Conservation (phyloP, 2,888 invertebrate genomes). For the Zygothrica quintamaculata region DNA sequence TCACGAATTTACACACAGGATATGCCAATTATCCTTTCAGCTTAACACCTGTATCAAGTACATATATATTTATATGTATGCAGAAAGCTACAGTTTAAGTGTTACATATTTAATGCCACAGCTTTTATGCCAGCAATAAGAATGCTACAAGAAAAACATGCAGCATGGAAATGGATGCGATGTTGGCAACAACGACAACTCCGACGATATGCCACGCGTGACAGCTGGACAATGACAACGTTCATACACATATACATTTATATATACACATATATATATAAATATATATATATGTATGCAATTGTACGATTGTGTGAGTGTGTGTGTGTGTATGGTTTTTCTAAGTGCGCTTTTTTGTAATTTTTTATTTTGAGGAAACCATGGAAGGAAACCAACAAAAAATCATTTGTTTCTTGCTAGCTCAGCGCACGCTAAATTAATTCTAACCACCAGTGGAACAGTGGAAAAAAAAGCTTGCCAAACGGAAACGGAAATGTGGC, state of each 20-base stretch:
- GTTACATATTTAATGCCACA: neutral
- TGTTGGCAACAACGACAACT: conserved; percentile 37
- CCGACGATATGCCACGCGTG: conserved; percentile 68
- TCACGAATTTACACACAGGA: no score
- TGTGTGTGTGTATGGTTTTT: conserved; percentile 35
- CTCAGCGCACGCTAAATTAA: conserved; percentile 78
- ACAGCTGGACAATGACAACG: conserved; percentile 76
- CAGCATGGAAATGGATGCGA: conserved; percentile 45
- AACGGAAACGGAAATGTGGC: conserved; percentile 78
- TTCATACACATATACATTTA: no score
- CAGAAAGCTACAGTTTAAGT: neutral
- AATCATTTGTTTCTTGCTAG: conserved; percentile 77
- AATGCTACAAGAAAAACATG: conserved; percentile 16
- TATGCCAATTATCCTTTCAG: no score
- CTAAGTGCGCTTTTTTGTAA: conserved; percentile 58
- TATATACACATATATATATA: conserved; percentile 16
- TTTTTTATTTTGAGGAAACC: conserved; percentile 65
- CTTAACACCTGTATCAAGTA: no score
- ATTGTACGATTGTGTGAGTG: conserved; percentile 20
- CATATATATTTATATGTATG: conserved; percentile 3
- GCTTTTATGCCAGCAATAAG: no score
- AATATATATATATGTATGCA: conserved; percentile 3
- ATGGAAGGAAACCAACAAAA: conserved; percentile 48
- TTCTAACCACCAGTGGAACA: conserved; percentile 69
- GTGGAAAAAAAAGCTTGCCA: conserved; percentile 68